phyloP scores from a whole-genome alignment of 1,140 invertebrate genomes.

The Centruroides vittatus region DNA sequence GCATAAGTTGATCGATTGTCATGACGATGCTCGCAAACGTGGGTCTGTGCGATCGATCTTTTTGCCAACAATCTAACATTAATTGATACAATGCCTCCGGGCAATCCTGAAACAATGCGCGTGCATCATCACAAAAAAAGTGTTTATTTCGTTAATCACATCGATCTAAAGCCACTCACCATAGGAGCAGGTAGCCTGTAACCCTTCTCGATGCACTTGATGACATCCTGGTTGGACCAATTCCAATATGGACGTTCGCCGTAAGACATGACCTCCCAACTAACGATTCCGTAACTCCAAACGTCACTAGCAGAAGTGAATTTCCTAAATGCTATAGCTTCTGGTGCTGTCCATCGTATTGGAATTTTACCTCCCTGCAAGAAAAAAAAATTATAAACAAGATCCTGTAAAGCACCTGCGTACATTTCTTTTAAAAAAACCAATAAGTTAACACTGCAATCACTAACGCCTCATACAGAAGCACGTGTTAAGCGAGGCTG shows the following conservation, averaged over 20 bases:
- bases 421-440: too few relatives aligned
- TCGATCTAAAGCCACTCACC: constrained; percentile 32
- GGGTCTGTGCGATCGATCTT: constrained; percentile 91
- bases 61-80: constrained; percentile 98
- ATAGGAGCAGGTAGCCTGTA: constrained; percentile 84
- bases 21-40: constrained; percentile 89
- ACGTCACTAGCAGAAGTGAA: constrained; percentile 98
- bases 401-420: too few relatives aligned
- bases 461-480: too few relatives aligned
- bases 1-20: constrained; percentile 85
- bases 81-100: constrained; percentile 81
- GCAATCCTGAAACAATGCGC: constrained; percentile 33
- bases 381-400: background rate
- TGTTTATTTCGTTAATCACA: too few relatives aligned
- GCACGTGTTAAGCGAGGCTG: too few relatives aligned
- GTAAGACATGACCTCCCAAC: constrained; percentile 99
- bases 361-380: constrained; percentile 90
- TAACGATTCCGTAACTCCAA: constrained; percentile 97
- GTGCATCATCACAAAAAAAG: too few relatives aligned
- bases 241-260: constrained; percentile 99
- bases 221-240: constrained; percentile 99
- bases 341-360: constrained; percentile 96
- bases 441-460: too few relatives aligned
- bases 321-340: constrained; percentile 96
- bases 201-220: constrained; percentile 95